Evolutionary conservation across 1,140 invertebrate species (phyloP).

Genomic region (Calosoma granatense): DNA sequence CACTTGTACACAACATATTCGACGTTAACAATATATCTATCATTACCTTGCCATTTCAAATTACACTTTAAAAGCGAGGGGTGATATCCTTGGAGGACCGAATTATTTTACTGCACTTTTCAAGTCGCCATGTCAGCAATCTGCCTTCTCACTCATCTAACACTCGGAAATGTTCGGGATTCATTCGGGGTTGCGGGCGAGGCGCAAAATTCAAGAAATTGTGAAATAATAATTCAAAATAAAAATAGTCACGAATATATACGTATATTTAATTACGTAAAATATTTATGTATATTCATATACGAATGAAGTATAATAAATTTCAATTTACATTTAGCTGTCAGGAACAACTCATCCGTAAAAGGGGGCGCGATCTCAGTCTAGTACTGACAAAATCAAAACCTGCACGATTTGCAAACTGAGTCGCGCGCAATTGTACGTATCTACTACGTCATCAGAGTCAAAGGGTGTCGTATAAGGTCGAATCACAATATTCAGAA

Average conservation of each 20-base stretch:
- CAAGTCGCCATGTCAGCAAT: slow-evolving; percentile 36
- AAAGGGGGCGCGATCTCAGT: neutral
- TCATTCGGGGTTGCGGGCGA: slow-evolving; percentile 23
- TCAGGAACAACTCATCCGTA: too few relatives aligned
- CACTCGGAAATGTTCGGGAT: slow-evolving; percentile 29
- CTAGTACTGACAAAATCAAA: neutral
- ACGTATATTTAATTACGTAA: neutral
- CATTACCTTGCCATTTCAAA: slow-evolving; percentile 21
- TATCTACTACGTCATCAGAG: slow-evolving; percentile 1
- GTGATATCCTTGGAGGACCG: slow-evolving; percentile 29
- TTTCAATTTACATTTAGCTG: too few relatives aligned
- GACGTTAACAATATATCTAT: neutral
- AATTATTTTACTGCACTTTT: slow-evolving; percentile 30
- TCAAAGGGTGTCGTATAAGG: slow-evolving; percentile 1
- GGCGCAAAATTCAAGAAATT: neutral
- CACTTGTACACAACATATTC: neutral
- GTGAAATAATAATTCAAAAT: neutral
- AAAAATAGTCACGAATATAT: neutral
- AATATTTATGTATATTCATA: neutral
- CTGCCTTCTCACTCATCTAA: slow-evolving; percentile 10
- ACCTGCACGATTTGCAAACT: neutral
- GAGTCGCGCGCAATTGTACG: slow-evolving; percentile 3
- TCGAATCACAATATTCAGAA: neutral
- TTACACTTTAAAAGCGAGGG: slow-evolving; percentile 25
- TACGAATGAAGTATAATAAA: too few relatives aligned